Base-by-base conservation (phyloP, 2,797 vertebrate species). In the Notolabrus celidotus region DNA sequence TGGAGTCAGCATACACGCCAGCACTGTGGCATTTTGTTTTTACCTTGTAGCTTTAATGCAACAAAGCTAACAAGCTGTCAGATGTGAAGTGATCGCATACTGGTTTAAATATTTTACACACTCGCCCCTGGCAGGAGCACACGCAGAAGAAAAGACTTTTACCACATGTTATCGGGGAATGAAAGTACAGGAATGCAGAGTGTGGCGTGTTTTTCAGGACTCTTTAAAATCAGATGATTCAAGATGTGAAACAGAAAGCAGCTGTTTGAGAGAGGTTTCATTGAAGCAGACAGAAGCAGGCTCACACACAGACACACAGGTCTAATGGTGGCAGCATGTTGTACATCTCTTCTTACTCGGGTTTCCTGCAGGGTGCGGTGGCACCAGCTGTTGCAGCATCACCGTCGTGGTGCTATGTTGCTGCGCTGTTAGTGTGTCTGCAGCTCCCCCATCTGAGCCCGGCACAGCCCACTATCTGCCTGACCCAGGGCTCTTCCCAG, bases 341-440 rank as follows among this genome's bases (percentile, higher is more conserved):
- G 73, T 53, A 49, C 27, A 73, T 60, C 53, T 62, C 27, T 56
- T 47, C 33, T 31, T 65, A 27, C 17, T 1, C 16, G 0, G 69
- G 54, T 25, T 59, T 79, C 47, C 62, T 78, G 60, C 77, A 72
- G 81, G 80, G 84, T 67, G 79, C 74, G 56, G 76, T 34, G 1
- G 71, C 79, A 55, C 81, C 90, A 3, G 20, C 41, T 7, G 31
- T 39, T 4, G 8, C 17, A 2, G 33, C 51, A 1, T 25, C 61
- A 0, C 50, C 25, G 1, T 58, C 54, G 7, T 57, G 61, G 42
- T 65, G 76, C 51, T 33, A 41, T 20, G 20, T 50, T 1, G 31
- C 58, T 34, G 66, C 93, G 46, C 42, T 95, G 65, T 70, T 93
- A 17, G 85, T 88, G 38, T 80, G 81, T 20, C 42, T 94, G 46